These are phyloP conservation scores for Aricia agestis DNA, from an alignment of 1,140 invertebrate species.

Conservation along the genomic window DNA sequence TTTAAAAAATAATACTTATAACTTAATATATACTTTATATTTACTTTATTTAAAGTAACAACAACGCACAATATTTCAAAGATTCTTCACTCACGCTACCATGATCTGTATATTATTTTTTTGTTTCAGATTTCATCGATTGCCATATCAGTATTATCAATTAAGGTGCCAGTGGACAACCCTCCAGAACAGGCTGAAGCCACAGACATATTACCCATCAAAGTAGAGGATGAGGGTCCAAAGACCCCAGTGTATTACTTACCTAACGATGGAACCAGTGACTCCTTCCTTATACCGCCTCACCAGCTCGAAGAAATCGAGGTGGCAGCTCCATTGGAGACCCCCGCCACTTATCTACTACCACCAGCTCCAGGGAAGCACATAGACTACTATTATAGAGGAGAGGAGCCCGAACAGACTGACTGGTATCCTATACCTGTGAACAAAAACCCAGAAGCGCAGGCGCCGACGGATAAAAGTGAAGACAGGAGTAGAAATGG, in stretches of 20 bases:
- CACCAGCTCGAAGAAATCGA: constrained; percentile 39
- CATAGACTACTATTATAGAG: constrained; percentile 44
- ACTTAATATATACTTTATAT: too few relatives aligned
- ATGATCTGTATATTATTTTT: too few relatives aligned
- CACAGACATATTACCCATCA: constrained; percentile 19
- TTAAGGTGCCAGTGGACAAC: constrained; percentile 51
- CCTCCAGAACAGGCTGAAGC: constrained; percentile 28
- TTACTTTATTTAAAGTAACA: too few relatives aligned
- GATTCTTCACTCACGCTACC: too few relatives aligned
- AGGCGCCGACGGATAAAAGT: background rate
- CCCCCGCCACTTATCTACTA: constrained; percentile 53
- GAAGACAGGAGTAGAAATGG: constrained; percentile 33
- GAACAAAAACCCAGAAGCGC: constrained; percentile 19
- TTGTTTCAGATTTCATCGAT: constrained; percentile 45
- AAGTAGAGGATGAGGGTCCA: constrained; percentile 28
- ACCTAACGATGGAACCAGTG: constrained; percentile 38
- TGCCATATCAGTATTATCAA: constrained; percentile 34
- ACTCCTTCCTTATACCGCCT: constrained; percentile 53
- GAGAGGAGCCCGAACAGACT: constrained; percentile 46
- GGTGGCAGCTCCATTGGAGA: constrained; percentile 32
- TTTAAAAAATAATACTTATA: too few relatives aligned
- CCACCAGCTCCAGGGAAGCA: constrained; percentile 48
- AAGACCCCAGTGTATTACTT: constrained; percentile 43
- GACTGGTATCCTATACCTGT: constrained; percentile 63
- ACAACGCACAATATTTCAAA: too few relatives aligned